Conservation (phyloP, 2,888 invertebrate species). For the Cephonodes hylas region DNA sequence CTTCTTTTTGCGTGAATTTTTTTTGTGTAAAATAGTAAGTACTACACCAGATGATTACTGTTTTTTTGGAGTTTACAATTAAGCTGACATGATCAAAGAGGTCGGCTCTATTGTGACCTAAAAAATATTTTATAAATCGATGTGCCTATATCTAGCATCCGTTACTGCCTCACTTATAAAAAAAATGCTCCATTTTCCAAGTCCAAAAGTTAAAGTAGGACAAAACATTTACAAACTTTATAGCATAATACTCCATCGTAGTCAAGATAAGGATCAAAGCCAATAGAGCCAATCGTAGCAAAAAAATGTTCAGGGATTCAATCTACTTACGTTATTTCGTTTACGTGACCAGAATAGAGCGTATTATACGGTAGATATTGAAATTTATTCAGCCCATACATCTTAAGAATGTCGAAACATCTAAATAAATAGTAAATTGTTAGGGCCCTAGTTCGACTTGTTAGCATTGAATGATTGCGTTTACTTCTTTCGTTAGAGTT, state of each 20-base stretch:
- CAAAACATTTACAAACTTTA: neutral
- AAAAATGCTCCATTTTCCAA: no score
- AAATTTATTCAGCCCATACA: constrained; percentile 52
- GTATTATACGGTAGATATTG: constrained; percentile 34
- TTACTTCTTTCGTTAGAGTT: neutral
- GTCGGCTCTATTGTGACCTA: no score
- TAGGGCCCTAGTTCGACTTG: constrained; percentile 15
- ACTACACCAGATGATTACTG: no score
- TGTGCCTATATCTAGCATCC: no score
- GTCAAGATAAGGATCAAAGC: constrained; percentile 52
- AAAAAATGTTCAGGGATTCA: constrained; percentile 62
- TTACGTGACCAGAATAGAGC: constrained; percentile 57
- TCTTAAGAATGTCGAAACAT: constrained; percentile 35
- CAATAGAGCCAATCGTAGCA: constrained; percentile 53
- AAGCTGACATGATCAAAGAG: no score
- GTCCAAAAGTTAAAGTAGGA: neutral
- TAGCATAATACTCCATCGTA: constrained; percentile 9
- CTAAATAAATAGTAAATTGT: constrained; percentile 42
- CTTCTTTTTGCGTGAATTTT: no score
- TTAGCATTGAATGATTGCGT: neutral
- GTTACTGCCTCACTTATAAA: no score
- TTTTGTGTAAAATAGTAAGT: no score
- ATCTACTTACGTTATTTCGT: constrained; percentile 64
- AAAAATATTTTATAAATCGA: no score
- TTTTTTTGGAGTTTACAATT: no score